phyloP scores from a whole-genome alignment of 2,888 invertebrate species.

The Neria commutata region DNA sequence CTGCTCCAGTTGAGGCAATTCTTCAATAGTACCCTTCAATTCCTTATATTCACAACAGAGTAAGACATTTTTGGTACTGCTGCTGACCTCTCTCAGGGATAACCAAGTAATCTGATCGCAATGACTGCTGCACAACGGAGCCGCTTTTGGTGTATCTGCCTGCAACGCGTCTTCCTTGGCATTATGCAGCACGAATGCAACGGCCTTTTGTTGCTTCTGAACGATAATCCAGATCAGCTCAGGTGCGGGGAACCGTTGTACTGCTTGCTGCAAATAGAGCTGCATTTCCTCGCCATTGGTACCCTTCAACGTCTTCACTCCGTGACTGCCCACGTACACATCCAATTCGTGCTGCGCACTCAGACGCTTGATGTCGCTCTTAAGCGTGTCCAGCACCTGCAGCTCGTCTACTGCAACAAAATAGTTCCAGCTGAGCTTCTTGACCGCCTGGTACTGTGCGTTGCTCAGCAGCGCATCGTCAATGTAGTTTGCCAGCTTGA shows the following conservation, averaged over 20 bases:
- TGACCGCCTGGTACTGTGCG: constrained; percentile 39
- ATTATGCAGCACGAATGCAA: constrained; percentile 43
- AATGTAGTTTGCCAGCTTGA: constrained; percentile 37
- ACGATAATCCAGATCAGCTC: constrained; percentile 46
- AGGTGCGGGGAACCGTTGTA: constrained; percentile 43
- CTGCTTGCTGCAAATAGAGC: constrained; percentile 32
- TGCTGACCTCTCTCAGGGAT: constrained; percentile 11
- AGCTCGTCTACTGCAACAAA: constrained; percentile 39
- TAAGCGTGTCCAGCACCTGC: constrained; percentile 35
- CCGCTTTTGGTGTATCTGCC: background rate
- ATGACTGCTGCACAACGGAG: constrained; percentile 38
- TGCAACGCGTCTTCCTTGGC: constrained; percentile 10
- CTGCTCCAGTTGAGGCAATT: constrained; percentile 15
- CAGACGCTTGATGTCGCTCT: constrained; percentile 37
- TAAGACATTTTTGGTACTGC: constrained; percentile 1
- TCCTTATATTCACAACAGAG: constrained; percentile 22
- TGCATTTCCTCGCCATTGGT: constrained; percentile 34
- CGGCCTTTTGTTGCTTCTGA: constrained; percentile 33
- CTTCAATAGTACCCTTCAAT: constrained; percentile 12
- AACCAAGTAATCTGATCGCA: constrained; percentile 45
- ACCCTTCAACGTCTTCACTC: constrained; percentile 33
- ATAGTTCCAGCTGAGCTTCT: constrained; percentile 49
- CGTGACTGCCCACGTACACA: constrained; percentile 44
- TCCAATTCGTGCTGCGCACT: constrained; percentile 33
- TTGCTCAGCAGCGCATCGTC: constrained; percentile 38